These are phyloP conservation scores for Cynopterus brachyotis DNA, from an alignment of 2,113 vertebrate species.

Conservation along the genomic window DNA sequence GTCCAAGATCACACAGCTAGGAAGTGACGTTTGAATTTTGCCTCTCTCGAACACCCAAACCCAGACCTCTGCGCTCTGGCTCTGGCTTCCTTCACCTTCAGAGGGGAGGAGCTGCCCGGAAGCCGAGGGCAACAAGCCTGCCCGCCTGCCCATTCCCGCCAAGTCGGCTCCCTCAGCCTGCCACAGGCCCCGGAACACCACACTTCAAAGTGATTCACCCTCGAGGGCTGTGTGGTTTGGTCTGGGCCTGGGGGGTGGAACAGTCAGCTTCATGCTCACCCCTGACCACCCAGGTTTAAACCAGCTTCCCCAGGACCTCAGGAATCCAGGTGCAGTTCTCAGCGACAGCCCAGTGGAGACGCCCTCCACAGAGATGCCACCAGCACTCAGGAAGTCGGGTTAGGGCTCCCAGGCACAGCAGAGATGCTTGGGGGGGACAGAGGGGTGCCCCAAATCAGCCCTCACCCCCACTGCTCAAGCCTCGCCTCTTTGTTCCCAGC, in stretches of 20 bases:
- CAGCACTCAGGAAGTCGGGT: slow-evolving; percentile 48
- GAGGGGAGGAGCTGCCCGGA: slow-evolving; percentile 30
- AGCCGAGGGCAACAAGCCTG: slow-evolving; percentile 30
- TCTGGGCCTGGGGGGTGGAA: not conserved
- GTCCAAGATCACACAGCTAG: not conserved
- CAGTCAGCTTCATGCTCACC: not conserved
- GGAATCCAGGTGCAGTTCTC: slow-evolving; percentile 33
- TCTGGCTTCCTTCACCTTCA: not conserved
- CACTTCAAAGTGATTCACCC: slow-evolving; percentile 69
- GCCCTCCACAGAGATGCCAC: slow-evolving; percentile 36
- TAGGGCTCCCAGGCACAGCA: slow-evolving; percentile 33
- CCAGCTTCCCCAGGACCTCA: not conserved
- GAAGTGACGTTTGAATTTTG: not conserved
- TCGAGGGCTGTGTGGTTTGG: slow-evolving; percentile 47
- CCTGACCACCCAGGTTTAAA: slow-evolving; percentile 63
- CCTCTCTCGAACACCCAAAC: not conserved
- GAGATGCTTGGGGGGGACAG: slow-evolving; percentile 48
- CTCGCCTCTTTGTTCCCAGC: not conserved
- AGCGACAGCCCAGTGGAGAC: not conserved
- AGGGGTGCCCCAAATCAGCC: not conserved
- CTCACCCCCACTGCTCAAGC: no score
- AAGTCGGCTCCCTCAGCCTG: not conserved
- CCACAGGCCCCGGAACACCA: slow-evolving; percentile 45
- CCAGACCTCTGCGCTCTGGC: not conserved
- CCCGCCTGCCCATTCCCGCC: slow-evolving; percentile 29